A percentile compares a stretch with the other conserved stretches of the same genome.
phyloP scores from a whole-genome alignment of 2,888 invertebrate genomes.

The Drosophila nr. fundita region DNA sequence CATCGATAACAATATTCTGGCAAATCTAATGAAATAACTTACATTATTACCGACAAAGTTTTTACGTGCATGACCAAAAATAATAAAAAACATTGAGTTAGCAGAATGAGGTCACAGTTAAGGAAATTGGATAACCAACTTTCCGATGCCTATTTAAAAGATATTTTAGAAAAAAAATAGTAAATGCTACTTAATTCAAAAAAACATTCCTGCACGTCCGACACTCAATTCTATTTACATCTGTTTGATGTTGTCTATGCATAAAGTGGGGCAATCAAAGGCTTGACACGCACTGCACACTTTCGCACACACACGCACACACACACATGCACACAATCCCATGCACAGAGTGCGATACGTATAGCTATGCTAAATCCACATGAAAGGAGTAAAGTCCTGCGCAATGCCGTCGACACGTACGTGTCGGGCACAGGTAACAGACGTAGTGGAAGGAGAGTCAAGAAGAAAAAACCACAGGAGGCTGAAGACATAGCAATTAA shows the following conservation, averaged over 20 bases:
- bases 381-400: conserved; percentile 65
- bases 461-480: conserved; percentile 12
- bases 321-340: background rate
- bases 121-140: background rate
- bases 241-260: conserved; percentile 52
- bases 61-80: background rate
- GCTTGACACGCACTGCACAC: conserved; percentile 29
- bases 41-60: background rate
- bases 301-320: conserved; percentile 2
- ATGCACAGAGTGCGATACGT: conserved; percentile 1
- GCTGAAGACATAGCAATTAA: conserved; percentile 59
- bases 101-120: background rate
- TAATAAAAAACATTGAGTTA: background rate
- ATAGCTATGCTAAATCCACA: conserved; percentile 43
- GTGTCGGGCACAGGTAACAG: conserved; percentile 58
- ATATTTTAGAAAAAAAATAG: background rate
- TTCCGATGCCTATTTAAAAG: background rate
- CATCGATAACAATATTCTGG: background rate
- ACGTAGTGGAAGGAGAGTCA: background rate
- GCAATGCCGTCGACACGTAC: conserved; percentile 41
- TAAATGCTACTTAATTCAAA: background rate
- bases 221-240: conserved; percentile 66
- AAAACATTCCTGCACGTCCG: conserved; percentile 45
- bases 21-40: background rate
- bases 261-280: conserved; percentile 71